phyloP scores from a whole-genome alignment of 1,140 invertebrate species.

The Drosophila ogumai region DNA sequence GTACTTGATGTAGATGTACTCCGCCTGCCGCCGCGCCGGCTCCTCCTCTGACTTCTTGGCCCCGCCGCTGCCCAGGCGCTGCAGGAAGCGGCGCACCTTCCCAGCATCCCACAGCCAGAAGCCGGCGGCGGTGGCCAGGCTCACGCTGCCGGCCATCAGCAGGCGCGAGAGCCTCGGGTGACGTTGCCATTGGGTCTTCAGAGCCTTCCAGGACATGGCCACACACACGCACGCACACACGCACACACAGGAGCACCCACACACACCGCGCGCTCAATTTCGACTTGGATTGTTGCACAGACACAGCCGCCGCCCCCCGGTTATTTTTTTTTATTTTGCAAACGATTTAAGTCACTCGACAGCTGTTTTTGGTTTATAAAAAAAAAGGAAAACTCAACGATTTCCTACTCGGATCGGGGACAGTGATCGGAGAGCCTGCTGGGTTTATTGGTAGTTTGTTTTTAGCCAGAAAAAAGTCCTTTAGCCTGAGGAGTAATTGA shows the following conservation, averaged over 20 bases:
- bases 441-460: background rate
- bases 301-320: conserved; percentile 2
- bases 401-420: background rate
- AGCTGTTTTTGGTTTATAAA: background rate
- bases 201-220: background rate
- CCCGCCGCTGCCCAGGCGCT: conserved; percentile 42
- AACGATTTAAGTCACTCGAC: background rate
- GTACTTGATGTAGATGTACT: conserved; percentile 84
- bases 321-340: background rate
- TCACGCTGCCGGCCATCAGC: background rate
- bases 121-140: conserved; percentile 44
- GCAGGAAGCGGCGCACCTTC: conserved; percentile 57
- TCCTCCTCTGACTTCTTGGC: conserved; percentile 51
- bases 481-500: background rate
- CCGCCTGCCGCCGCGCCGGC: conserved; percentile 72
- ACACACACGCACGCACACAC: background rate
- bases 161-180: background rate
- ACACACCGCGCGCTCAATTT: conserved; percentile 1
- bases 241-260: background rate
- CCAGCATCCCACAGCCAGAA: conserved; percentile 66
- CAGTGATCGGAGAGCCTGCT: background rate
- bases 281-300: background rate
- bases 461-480: background rate
- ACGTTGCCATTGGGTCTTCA: background rate
- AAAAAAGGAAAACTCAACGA: background rate